Evolutionary conservation across 2,113 vertebrate species (phyloP).

Genomic region (Eptesicus fuscus): DNA sequence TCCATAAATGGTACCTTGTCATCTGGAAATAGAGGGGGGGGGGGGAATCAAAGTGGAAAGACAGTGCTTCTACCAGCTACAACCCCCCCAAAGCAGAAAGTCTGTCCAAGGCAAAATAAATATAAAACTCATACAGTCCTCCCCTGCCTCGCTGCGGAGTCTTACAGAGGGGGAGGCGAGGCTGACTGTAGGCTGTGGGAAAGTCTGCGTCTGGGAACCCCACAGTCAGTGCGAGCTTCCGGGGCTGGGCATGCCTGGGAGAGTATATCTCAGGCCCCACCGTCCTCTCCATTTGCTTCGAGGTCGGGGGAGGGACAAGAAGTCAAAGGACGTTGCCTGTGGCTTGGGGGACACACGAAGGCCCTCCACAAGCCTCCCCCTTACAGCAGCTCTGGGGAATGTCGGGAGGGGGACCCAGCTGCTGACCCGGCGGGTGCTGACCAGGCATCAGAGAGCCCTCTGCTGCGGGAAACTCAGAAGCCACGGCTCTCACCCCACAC

Average conservation of each 20-base stretch:
- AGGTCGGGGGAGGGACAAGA: neutral
- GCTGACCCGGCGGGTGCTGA: neutral
- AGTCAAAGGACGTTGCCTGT: neutral
- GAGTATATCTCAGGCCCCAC: neutral
- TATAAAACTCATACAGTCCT: neutral
- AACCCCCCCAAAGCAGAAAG: neutral
- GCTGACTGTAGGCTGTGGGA: neutral
- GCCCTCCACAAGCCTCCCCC: neutral
- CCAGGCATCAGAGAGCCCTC: neutral
- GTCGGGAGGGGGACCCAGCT: neutral
- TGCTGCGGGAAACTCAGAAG: neutral
- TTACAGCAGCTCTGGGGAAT: neutral
- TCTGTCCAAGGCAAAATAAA: neutral
- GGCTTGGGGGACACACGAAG: neutral
- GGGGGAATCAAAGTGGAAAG: neutral
- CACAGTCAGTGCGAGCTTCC: neutral
- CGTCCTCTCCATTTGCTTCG: neutral
- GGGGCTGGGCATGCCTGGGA: neutral
- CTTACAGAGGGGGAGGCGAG: neutral
- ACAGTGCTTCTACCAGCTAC: neutral
- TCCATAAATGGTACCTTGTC: neutral
- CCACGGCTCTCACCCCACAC: neutral
- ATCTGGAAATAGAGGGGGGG: neutral
- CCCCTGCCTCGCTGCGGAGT: neutral
- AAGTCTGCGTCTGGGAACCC: neutral